Evolutionary conservation across 2,113 vertebrate genomes (phyloP).

Genomic region (Agelaius phoeniceus): DNA sequence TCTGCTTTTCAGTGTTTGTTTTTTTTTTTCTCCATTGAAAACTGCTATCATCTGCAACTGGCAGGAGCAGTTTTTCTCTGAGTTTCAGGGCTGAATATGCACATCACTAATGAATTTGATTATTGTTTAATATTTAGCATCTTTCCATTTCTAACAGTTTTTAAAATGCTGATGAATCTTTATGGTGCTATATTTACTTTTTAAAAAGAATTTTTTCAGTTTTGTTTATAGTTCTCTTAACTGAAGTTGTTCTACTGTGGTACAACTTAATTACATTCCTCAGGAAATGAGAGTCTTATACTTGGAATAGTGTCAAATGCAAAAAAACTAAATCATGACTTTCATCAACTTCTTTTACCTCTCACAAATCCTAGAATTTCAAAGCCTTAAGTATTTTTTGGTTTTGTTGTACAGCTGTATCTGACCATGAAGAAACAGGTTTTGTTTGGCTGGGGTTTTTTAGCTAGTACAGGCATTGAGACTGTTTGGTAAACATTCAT

Average conservation of each 20-base stretch:
- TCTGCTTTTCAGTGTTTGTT: neutral
- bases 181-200: neutral
- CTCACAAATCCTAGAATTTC: neutral
- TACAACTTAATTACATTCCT: constrained; percentile 20
- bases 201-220: neutral
- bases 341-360: neutral
- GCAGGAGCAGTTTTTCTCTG: neutral
- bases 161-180: neutral
- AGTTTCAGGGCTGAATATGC: neutral
- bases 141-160: neutral
- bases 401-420: neutral
- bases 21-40: neutral
- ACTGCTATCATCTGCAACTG: neutral
- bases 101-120: neutral
- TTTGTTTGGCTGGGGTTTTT: neutral
- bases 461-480: neutral
- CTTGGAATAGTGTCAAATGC: neutral
- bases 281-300: neutral
- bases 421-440: neutral
- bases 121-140: neutral
- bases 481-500: neutral
- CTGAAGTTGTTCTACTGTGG: neutral
- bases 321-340: neutral
- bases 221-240: constrained; percentile 3
- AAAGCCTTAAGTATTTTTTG: neutral